phyloP scores from a whole-genome alignment of 2,113 vertebrate genomes.

The Paramisgurnus dabryanus region DNA sequence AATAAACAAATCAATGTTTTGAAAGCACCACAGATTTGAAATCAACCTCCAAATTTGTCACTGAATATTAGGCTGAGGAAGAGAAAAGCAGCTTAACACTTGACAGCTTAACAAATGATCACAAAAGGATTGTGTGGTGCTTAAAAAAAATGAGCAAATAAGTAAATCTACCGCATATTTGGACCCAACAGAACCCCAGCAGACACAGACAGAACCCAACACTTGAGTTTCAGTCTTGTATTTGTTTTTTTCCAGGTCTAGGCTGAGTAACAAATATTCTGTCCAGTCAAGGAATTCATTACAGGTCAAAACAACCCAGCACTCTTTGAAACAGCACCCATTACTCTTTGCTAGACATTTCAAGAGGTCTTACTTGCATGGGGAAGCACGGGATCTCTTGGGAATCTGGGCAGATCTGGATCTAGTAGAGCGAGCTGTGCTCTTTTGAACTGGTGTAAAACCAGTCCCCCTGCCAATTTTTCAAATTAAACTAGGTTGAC shows the following conservation, averaged over 20 bases:
- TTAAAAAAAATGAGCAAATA: constrained; percentile 71
- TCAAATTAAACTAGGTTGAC: constrained; percentile 19
- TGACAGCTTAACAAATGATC: constrained; percentile 20
- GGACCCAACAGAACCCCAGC: constrained; percentile 50
- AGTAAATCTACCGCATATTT: constrained; percentile 45
- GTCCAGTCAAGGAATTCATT: constrained; percentile 64
- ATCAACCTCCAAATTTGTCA: too few relatives aligned
- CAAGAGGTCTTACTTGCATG: constrained; percentile 36
- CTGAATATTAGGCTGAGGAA: too few relatives aligned
- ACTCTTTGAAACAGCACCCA: constrained; percentile 46
- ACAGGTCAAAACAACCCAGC: constrained; percentile 67
- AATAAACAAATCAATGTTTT: too few relatives aligned
- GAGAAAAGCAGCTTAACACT: too few relatives aligned
- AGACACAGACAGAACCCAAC: too few relatives aligned
- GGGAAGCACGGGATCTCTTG: constrained; percentile 11
- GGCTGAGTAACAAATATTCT: constrained; percentile 52
- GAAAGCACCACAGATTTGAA: too few relatives aligned
- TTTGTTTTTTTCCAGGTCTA: constrained; percentile 52
- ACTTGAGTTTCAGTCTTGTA: neutral
- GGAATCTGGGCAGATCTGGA: constrained; percentile 31
- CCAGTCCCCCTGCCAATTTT: constrained; percentile 1
- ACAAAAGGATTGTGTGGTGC: constrained; percentile 72
- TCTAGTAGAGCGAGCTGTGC: constrained; percentile 20
- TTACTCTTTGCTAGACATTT: constrained; percentile 53
- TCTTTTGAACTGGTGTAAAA: constrained; percentile 1